A percentile compares a stretch with the other conserved stretches of the same genome.
Conservation (phyloP, 2,797 vertebrate species). For the Girardinus metallicus region DNA sequence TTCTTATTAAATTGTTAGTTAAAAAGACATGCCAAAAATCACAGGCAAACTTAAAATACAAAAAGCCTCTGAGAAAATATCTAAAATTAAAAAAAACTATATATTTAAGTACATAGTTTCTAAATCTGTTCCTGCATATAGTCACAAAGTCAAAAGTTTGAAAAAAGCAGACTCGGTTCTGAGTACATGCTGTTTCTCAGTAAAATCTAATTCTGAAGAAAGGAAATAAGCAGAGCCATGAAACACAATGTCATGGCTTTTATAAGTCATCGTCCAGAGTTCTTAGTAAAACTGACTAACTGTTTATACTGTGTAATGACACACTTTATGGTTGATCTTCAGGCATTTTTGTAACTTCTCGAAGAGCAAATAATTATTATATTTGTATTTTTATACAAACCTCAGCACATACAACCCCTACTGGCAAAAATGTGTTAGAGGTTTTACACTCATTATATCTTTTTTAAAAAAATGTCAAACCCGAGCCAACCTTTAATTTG, state of each 20-base stretch:
- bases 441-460: background rate
- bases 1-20: background rate
- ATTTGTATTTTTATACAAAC: background rate
- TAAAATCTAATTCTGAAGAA: conserved; percentile 9
- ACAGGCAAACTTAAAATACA: background rate
- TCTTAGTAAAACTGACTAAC: conserved; percentile 3
- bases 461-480: background rate
- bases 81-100: too few species aligned
- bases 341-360: background rate
- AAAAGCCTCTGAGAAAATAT: background rate
- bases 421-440: background rate
- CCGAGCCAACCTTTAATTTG: background rate
- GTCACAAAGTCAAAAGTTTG: background rate
- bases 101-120: background rate
- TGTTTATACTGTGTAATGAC: conserved; percentile 3
- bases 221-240: conserved; percentile 2
- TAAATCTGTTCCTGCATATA: background rate
- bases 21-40: background rate
- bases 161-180: background rate
- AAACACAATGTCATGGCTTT: conserved; percentile 2
- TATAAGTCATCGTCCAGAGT: conserved; percentile 5
- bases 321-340: conserved; percentile 7
- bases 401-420: background rate
- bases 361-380: background rate
- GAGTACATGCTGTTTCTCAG: background rate